A percentile compares a stretch with the other conserved stretches of the same genome.
Evolutionary conservation across 2,888 invertebrate species (phyloP).

Genomic region (Synanthedon myopaeformis): DNA sequence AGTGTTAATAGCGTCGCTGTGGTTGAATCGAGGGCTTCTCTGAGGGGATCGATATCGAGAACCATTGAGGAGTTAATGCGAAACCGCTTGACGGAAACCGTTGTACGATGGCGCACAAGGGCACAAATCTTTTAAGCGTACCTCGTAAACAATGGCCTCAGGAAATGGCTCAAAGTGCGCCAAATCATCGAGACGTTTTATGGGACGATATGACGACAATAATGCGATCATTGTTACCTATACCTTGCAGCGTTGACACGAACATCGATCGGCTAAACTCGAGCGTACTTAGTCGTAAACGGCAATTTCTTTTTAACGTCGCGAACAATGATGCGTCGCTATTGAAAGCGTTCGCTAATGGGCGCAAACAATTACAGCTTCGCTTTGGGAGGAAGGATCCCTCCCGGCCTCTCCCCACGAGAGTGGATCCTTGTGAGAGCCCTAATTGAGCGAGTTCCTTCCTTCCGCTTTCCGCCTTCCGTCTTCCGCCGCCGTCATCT

Average conservation of each 20-base stretch:
- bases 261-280: neutral
- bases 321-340: neutral
- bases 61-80: conserved; percentile 12
- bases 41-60: conserved; percentile 1
- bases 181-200: neutral
- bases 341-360: conserved; percentile 3
- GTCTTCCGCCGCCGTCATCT: neutral
- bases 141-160: conserved; percentile 19
- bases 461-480: neutral
- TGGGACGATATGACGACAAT: neutral
- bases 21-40: neutral
- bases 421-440: neutral
- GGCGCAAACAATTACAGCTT: conserved; percentile 3
- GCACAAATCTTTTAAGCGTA: conserved; percentile 13
- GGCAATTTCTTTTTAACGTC: neutral
- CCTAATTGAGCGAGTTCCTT: neutral
- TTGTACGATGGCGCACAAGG: neutral
- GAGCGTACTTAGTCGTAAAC: no score
- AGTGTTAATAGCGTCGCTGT: neutral
- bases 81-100: conserved; percentile 13
- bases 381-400: neutral
- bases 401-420: no score
- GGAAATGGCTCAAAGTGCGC: conserved; percentile 16
- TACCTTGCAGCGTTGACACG: neutral
- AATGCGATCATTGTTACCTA: neutral